Conservation (phyloP, 1,140 invertebrate species). For the Drosophila hydei region DNA sequence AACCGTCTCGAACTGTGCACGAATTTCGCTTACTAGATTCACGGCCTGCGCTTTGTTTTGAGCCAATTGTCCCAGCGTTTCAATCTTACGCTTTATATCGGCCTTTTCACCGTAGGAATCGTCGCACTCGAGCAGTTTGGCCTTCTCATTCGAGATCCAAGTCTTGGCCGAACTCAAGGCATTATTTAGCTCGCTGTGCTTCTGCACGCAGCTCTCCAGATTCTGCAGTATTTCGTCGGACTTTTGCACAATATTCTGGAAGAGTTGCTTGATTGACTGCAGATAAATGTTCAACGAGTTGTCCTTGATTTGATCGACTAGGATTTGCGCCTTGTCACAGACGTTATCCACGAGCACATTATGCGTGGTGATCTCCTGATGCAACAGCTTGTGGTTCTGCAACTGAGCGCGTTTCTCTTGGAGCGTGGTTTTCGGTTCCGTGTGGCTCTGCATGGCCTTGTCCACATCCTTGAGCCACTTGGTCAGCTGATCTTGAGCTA, state of each 20-base stretch:
- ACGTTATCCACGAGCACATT: conserved; percentile 94
- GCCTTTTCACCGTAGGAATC: conserved; percentile 92
- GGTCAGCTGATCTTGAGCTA: conserved; percentile 95
- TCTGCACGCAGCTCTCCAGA: conserved; percentile 93
- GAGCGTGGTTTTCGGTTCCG: conserved; percentile 94
- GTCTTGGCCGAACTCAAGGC: conserved; percentile 90
- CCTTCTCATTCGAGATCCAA: conserved; percentile 91
- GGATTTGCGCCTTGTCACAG: conserved; percentile 94
- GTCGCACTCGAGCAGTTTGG: conserved; percentile 90
- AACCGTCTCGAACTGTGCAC: conserved; percentile 88
- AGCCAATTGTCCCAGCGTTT: conserved; percentile 88
- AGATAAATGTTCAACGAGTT: conserved; percentile 93
- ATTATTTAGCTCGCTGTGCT: conserved; percentile 91
- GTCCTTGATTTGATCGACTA: conserved; percentile 95
- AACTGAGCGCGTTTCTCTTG: conserved; percentile 97
- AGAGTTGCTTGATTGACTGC: conserved; percentile 94
- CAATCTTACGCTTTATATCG: conserved; percentile 90
- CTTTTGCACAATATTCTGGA: conserved; percentile 93
- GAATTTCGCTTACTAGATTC: conserved; percentile 89
- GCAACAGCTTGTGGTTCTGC: conserved; percentile 97
- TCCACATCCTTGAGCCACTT: conserved; percentile 97
- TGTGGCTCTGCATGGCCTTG: conserved; percentile 95
- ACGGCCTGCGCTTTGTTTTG: conserved; percentile 89
- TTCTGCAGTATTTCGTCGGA: conserved; percentile 94
- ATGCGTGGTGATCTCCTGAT: conserved; percentile 97